Conservation (phyloP, 2,888 invertebrate genomes). For the Philonicus albiceps region DNA sequence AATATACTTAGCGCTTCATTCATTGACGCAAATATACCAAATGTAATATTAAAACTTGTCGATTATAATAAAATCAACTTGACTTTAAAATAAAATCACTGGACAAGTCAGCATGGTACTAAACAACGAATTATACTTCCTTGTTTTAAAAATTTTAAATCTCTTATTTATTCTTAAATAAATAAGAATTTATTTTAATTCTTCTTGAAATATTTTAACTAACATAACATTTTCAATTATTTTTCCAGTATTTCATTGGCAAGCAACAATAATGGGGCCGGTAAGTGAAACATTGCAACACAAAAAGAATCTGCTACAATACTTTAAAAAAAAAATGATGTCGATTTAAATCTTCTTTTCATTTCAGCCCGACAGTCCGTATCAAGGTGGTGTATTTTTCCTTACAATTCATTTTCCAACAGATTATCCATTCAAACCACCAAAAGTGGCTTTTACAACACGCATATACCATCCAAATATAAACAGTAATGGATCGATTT, state of each 20-base stretch:
- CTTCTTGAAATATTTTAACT: neutral
- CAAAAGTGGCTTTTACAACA: conserved; percentile 99
- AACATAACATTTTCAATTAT: neutral
- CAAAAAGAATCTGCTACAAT: neutral
- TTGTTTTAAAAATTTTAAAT: too few species aligned
- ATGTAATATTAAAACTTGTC: too few species aligned
- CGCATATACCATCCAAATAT: conserved; percentile 99
- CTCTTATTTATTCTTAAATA: too few species aligned
- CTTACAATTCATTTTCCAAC: conserved; percentile 99
- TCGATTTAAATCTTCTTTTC: conserved; percentile 49
- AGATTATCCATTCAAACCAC: conserved; percentile 99
- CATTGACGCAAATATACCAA: too few species aligned
- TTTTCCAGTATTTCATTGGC: conserved; percentile 97
- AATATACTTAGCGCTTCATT: neutral
- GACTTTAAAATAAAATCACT: too few species aligned
- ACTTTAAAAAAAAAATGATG: neutral
- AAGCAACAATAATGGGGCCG: conserved; percentile 99
- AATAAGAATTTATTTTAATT: too few species aligned
- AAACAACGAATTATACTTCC: too few species aligned
- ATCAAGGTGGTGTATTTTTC: conserved; percentile 99
- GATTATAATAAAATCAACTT: too few species aligned
- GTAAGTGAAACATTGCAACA: conserved; percentile 72
- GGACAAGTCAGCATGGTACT: too few species aligned
- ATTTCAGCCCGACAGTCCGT: conserved; percentile 97
- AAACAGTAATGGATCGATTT: conserved; percentile 99